phyloP scores from a whole-genome alignment of 2,888 invertebrate species.

The Lasioglossum pauxillum region DNA sequence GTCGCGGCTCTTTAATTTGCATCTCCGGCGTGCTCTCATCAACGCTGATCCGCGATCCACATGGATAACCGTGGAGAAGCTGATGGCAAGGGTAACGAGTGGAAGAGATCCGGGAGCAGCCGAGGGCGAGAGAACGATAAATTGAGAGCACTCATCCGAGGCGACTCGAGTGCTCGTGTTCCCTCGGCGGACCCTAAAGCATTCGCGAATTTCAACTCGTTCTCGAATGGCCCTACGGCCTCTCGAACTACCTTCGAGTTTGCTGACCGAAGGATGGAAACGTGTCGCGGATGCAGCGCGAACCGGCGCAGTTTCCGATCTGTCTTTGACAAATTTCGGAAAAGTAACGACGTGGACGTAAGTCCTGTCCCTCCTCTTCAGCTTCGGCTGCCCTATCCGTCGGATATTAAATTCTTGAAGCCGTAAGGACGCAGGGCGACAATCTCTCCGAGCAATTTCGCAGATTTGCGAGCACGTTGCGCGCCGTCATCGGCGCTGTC shows the following conservation, averaged over 20 bases:
- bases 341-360: background rate
- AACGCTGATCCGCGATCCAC: slow-evolving; percentile 25
- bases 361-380: too few species aligned
- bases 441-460: background rate
- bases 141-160: slow-evolving; percentile 54
- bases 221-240: slow-evolving; percentile 23
- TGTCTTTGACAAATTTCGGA: slow-evolving; percentile 17
- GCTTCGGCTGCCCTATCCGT: background rate
- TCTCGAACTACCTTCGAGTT: slow-evolving; percentile 46
- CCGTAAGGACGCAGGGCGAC: background rate
- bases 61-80: slow-evolving; percentile 28
- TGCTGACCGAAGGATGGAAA: slow-evolving; percentile 53
- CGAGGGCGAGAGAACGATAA: slow-evolving; percentile 44
- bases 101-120: slow-evolving; percentile 11
- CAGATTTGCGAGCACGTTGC: slow-evolving; percentile 4
- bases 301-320: background rate
- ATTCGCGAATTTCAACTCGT: slow-evolving; percentile 59
- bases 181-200: slow-evolving; percentile 27
- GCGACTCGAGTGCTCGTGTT: slow-evolving; percentile 47
- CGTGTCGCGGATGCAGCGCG: background rate
- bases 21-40: slow-evolving; percentile 1
- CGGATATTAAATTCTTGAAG: slow-evolving; percentile 1
- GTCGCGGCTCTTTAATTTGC: slow-evolving; percentile 16
- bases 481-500: background rate
- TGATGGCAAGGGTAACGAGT: slow-evolving; percentile 44